Evolutionary conservation across 2,888 invertebrate genomes (phyloP), one percentile per base, ranked within the genome.

Genomic region (Drosophila sordidula): DNA sequence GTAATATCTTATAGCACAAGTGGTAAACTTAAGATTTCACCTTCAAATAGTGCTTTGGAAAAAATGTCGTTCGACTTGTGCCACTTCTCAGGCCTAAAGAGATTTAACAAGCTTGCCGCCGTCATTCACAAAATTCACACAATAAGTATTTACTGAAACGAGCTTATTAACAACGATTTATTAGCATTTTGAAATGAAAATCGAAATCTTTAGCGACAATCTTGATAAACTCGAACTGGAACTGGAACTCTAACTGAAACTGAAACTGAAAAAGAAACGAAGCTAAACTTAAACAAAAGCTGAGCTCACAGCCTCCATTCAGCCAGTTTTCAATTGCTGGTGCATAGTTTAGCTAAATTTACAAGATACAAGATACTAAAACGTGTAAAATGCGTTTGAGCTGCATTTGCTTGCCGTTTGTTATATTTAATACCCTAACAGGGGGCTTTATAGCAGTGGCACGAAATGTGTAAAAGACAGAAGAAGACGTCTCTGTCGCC

Each of bases 121-220:
- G 52, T 50, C 70, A 64, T 69, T 70, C 70, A 77, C 49, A 63
- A 57, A 42, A 58, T 73, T 76, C 80, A 71, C 83, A 78, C 76
- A 76, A 66, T 73, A 54, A 58, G 54, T 74, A 74, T 82, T 68
- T 58, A 74, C 56, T 67, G 63, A 70, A 79, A 77, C 75, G 58
- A 66, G 63, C 81, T 81, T 81, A 84, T 81, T 79, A 70, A 73
- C 46, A 47, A 38, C 69, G 70, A 84, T 87, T 86, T 84, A 87
- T 84, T 70, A 72, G 50, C 74, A 74, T 74, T 78, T 73, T 73
- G 47, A 73, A 70, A 79, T 77, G 75, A 69, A 87, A 81, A 74
- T 74, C 47, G 65, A 77, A 81, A 87, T 85, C 84, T 76, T 71
- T 69, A 82, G 70, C 86, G 82, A 78, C 84, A 80, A 87, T 82